A percentile compares a stretch with the other conserved stretches of the same genome.
Conservation (phyloP, 2,888 invertebrate genomes). For the Nasonia oneida region DNA sequence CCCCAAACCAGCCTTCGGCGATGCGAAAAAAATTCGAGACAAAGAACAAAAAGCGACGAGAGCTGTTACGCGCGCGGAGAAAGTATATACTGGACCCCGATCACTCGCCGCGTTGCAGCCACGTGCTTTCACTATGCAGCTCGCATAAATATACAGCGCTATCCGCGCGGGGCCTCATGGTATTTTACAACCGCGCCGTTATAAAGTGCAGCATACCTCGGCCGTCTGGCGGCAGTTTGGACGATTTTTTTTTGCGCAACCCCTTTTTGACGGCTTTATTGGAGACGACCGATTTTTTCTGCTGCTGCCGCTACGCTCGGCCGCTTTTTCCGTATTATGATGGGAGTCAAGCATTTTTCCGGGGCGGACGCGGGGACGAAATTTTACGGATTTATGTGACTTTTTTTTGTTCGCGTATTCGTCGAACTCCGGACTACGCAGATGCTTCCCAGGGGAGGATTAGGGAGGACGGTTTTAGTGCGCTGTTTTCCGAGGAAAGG, state of each 20-base stretch:
- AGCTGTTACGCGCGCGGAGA: slow-evolving; percentile 34
- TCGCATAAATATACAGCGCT: neutral
- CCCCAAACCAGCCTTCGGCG: neutral
- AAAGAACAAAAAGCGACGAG: neutral
- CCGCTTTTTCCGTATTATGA: neutral
- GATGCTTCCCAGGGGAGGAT: neutral
- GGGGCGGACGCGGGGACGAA: neutral
- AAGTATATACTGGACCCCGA: slow-evolving; percentile 65
- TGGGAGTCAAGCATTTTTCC: slow-evolving; percentile 24
- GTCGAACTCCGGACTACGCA: neutral
- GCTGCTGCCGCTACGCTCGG: neutral
- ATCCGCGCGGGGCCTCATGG: neutral
- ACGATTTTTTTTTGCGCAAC: neutral
- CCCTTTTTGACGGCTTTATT: neutral
- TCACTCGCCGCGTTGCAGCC: slow-evolving; percentile 66
- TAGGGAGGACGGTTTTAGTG: neutral
- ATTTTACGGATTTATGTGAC: slow-evolving; percentile 8
- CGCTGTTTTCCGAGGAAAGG: neutral
- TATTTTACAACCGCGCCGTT: slow-evolving; percentile 56
- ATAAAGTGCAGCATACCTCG: neutral
- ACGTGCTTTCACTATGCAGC: slow-evolving; percentile 69
- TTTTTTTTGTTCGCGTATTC: neutral
- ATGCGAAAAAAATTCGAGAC: slow-evolving; percentile 43
- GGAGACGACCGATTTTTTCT: slow-evolving; percentile 7
- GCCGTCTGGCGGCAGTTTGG: neutral